Evolutionary conservation across 1,140 invertebrate species (phyloP).

Genomic region (Globodera rostochiensis): DNA sequence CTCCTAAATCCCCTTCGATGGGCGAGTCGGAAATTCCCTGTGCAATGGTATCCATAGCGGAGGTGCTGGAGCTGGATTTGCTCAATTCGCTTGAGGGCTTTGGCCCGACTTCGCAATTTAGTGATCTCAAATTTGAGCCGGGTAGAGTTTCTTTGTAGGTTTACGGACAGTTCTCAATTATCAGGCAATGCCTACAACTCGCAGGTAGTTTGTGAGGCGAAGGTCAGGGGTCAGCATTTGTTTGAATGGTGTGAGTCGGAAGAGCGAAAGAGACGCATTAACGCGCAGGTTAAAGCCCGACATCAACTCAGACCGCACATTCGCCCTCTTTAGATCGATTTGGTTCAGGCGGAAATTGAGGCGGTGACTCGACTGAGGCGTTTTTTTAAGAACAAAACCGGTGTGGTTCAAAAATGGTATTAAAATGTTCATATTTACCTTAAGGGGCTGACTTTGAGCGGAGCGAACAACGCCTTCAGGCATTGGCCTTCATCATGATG

Average conservation of each 20-base stretch:
- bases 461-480: conserved; percentile 71
- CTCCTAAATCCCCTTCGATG: background rate
- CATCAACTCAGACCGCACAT: background rate
- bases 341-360: conserved; percentile 30
- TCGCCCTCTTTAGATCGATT: conserved; percentile 32
- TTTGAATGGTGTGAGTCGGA: conserved; percentile 68
- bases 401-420: conserved; percentile 72
- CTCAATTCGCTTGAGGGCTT: conserved; percentile 51
- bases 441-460: conserved; percentile 67
- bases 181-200: conserved; percentile 71
- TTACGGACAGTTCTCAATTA: background rate
- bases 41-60: conserved; percentile 14
- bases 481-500: conserved; percentile 79
- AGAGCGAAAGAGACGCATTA: conserved; percentile 66
- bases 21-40: background rate
- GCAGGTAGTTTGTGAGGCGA: conserved; percentile 77
- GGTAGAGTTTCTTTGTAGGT: conserved; percentile 33
- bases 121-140: conserved; percentile 64
- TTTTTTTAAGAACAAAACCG: conserved; percentile 65
- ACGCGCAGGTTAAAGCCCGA: conserved; percentile 65
- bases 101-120: conserved; percentile 37
- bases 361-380: conserved; percentile 12
- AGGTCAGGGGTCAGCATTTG: conserved; percentile 77
- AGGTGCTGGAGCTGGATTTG: conserved; percentile 63
- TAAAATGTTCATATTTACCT: conserved; percentile 69